phyloP scores from a whole-genome alignment of 1,140 invertebrate genomes.

The Ganaspis sp. region DNA sequence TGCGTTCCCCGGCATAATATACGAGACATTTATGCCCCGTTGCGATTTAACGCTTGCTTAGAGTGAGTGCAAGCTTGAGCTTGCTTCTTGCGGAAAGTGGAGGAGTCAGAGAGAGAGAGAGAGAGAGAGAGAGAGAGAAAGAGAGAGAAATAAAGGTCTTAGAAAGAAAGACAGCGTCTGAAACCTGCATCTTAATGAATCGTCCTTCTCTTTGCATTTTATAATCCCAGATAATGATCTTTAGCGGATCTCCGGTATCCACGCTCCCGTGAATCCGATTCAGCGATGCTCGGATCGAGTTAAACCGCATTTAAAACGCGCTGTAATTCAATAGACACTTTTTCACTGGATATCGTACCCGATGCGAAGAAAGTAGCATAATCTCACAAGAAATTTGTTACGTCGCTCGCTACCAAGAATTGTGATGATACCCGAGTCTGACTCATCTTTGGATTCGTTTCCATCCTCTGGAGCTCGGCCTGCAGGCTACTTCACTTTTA shows the following conservation, averaged over 20 bases:
- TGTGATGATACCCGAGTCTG: constrained; percentile 3
- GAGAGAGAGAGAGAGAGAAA: not conserved
- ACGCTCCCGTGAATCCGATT: constrained; percentile 35
- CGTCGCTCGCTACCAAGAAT: constrained; percentile 2
- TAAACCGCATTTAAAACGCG: constrained; percentile 24
- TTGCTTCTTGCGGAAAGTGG: not conserved
- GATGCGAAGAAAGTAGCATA: constrained; percentile 26
- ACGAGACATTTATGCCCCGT: constrained; percentile 14
- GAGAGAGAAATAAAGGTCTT: not conserved
- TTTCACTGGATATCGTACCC: constrained; percentile 14
- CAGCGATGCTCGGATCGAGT: constrained; percentile 33
- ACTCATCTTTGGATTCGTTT: constrained; percentile 11
- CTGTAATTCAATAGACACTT: constrained; percentile 26
- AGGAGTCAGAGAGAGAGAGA: not conserved
- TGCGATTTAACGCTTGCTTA: constrained; percentile 1
- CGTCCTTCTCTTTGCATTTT: constrained; percentile 38
- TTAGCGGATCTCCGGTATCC: constrained; percentile 44
- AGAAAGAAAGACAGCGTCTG: constrained; percentile 25
- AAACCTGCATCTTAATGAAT: constrained; percentile 48
- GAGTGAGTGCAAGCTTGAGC: not conserved
- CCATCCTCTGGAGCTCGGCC: not conserved
- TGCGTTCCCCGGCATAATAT: constrained; percentile 13
- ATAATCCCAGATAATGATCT: constrained; percentile 50
- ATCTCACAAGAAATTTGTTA: constrained; percentile 29
- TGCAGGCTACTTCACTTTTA: not conserved